A percentile compares a stretch with the other conserved stretches of the same genome.
Conservation (phyloP, 2,797 vertebrate genomes). For the Tenualosa ilisha region DNA sequence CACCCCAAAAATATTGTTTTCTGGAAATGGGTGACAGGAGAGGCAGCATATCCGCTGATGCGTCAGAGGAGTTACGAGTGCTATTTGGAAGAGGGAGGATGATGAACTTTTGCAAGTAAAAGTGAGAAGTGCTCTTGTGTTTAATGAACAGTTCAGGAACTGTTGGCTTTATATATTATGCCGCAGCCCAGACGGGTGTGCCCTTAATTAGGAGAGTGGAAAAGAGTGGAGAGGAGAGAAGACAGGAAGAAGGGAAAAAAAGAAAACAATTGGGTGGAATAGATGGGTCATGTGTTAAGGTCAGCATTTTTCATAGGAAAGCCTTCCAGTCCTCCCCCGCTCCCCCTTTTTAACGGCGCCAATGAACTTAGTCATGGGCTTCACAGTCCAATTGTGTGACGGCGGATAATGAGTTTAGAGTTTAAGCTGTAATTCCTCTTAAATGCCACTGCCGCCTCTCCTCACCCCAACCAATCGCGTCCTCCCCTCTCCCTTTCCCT, state of each 20-base stretch:
- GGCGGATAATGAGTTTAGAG: slow-evolving; percentile 67
- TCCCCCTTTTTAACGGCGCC: slow-evolving; percentile 52
- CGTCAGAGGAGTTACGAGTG: slow-evolving; percentile 53
- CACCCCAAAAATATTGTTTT: slow-evolving; percentile 2
- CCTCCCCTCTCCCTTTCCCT: slow-evolving; percentile 17
- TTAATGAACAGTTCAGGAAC: slow-evolving; percentile 74
- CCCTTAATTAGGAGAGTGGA: slow-evolving; percentile 64
- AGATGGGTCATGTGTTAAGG: slow-evolving; percentile 64
- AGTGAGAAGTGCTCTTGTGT: slow-evolving; percentile 65
- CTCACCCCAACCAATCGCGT: slow-evolving; percentile 49
- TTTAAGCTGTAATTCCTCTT: slow-evolving; percentile 56
- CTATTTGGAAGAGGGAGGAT: slow-evolving; percentile 48
- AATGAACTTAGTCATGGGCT: slow-evolving; percentile 59
- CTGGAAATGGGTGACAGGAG: slow-evolving; percentile 36
- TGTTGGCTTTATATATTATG: slow-evolving; percentile 60
- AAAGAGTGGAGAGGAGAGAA: not conserved
- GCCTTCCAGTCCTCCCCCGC: slow-evolving; percentile 49
- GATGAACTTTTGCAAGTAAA: slow-evolving; percentile 46
- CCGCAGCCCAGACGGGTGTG: slow-evolving; percentile 58
- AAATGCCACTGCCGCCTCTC: slow-evolving; percentile 31
- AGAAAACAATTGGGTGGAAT: slow-evolving; percentile 57
- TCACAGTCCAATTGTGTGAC: slow-evolving; percentile 58
- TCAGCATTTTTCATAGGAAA: slow-evolving; percentile 62
- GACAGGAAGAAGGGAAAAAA: slow-evolving; percentile 27
- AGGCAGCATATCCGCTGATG: slow-evolving; percentile 24